A percentile compares a stretch with the other conserved stretches of the same genome.
phyloP scores from a whole-genome alignment of 2,797 vertebrate species.

The Pangasius larnaudii region DNA sequence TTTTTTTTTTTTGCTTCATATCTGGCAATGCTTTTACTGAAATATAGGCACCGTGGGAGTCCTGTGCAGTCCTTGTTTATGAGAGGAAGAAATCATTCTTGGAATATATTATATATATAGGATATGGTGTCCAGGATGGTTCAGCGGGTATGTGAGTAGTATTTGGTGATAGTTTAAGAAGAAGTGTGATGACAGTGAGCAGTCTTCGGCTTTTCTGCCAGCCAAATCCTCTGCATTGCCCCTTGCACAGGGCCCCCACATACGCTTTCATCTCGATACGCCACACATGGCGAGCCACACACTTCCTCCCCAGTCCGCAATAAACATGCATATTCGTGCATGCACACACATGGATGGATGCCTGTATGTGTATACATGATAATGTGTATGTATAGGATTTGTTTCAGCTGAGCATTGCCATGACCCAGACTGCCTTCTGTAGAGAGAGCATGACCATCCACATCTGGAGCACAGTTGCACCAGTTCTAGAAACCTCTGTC shows the following conservation, averaged over 20 bases:
- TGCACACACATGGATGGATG: slow-evolving; percentile 36
- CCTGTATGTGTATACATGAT: slow-evolving; percentile 45
- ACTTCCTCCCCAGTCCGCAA: slow-evolving; percentile 47
- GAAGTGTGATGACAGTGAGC: neutral
- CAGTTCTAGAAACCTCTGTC: slow-evolving; percentile 60
- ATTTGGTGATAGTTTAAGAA: neutral
- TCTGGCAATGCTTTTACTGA: slow-evolving; percentile 30
- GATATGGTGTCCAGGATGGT: neutral
- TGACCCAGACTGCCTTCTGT: slow-evolving; percentile 61
- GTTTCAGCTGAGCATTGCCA: slow-evolving; percentile 60
- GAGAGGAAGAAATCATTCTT: slow-evolving; percentile 8
- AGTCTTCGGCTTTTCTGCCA: slow-evolving; percentile 55
- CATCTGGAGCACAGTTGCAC: slow-evolving; percentile 82
- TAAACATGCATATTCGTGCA: slow-evolving; percentile 48
- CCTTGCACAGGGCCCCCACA: slow-evolving; percentile 59
- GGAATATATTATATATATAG: slow-evolving; percentile 13
- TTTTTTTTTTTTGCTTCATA: slow-evolving; percentile 50
- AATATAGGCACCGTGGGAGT: slow-evolving; percentile 30
- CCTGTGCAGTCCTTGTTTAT: slow-evolving; percentile 9
- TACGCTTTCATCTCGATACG: slow-evolving; percentile 48
- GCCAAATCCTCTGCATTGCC: slow-evolving; percentile 66
- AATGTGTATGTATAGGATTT: slow-evolving; percentile 61
- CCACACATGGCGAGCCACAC: slow-evolving; percentile 50
- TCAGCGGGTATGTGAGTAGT: neutral
- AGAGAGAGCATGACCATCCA: slow-evolving; percentile 65